Conservation (phyloP, 2,888 invertebrate species). For the Cerastoderma edule region DNA sequence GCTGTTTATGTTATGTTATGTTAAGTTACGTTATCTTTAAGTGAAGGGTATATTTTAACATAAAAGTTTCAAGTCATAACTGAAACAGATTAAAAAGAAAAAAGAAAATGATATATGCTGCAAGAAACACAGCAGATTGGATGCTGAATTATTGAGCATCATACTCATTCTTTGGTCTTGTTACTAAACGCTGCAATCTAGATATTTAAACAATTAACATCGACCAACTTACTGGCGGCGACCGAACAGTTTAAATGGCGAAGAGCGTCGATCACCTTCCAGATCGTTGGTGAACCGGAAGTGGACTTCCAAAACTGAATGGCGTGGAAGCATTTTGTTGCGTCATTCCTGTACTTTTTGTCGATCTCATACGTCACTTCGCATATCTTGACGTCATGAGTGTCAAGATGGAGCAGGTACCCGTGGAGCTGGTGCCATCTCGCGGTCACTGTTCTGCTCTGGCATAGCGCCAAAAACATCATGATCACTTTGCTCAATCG, state of each 20-base stretch:
- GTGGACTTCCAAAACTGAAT: constrained; percentile 41
- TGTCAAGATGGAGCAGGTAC: constrained; percentile 29
- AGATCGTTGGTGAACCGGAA: constrained; percentile 33
- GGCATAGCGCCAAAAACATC: constrained; percentile 20
- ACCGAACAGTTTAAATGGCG: constrained; percentile 32
- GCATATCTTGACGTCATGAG: neutral
- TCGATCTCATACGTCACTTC: constrained; percentile 45
- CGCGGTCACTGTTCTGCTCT: constrained; percentile 31
- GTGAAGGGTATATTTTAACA: too few relatives aligned
- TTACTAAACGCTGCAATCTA: too few relatives aligned
- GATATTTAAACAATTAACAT: too few relatives aligned
- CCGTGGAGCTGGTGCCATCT: constrained; percentile 44
- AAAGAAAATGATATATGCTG: too few relatives aligned
- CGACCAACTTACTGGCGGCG: constrained; percentile 43
- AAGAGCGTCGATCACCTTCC: constrained; percentile 50
- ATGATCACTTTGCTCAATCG: too few relatives aligned
- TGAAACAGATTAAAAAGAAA: too few relatives aligned
- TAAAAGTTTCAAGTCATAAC: too few relatives aligned
- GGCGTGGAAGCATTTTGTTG: constrained; percentile 37
- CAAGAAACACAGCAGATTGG: too few relatives aligned
- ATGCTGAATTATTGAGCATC: too few relatives aligned
- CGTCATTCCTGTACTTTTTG: constrained; percentile 32
- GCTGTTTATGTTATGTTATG: too few relatives aligned
- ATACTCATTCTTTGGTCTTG: too few relatives aligned
- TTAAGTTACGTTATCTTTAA: too few relatives aligned